These are phyloP conservation scores for Leucophenga montana DNA, from an alignment of 2,888 invertebrate species.

Conservation along the genomic window DNA sequence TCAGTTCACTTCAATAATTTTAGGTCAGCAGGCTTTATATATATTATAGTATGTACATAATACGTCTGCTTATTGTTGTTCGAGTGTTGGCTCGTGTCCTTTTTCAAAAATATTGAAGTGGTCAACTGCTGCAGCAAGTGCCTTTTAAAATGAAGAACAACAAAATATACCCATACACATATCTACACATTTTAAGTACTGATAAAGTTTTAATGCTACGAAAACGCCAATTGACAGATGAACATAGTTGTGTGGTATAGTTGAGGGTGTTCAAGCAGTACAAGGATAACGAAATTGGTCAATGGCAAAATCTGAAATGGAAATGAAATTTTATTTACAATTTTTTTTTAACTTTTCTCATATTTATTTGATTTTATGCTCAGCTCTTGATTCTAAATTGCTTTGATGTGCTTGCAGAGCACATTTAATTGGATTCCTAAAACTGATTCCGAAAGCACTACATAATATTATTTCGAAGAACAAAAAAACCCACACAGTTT, in stretches of 20 bases:
- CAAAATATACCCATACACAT: neutral
- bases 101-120: conserved; percentile 23
- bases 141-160: conserved; percentile 22
- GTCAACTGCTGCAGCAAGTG: conserved; percentile 19
- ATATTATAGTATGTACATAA: no score
- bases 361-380: neutral
- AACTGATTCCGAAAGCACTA: neutral
- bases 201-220: conserved; percentile 19
- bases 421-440: conserved; percentile 4
- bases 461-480: no score
- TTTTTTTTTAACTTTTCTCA: neutral
- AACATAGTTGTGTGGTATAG: neutral
- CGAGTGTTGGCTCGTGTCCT: conserved; percentile 12
- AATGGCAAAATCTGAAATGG: neutral
- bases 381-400: conserved; percentile 2
- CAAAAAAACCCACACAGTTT: no score
- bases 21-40: conserved; percentile 10
- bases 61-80: no score
- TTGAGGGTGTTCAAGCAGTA: neutral
- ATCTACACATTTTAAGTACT: neutral
- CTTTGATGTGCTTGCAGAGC: neutral
- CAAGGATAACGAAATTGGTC: neutral
- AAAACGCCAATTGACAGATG: conserved; percentile 2
- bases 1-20: conserved; percentile 22
- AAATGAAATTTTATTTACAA: neutral